These are phyloP conservation scores for Bimastos eiseni DNA, from an alignment of 2,888 invertebrate species.

Conservation along the genomic window DNA sequence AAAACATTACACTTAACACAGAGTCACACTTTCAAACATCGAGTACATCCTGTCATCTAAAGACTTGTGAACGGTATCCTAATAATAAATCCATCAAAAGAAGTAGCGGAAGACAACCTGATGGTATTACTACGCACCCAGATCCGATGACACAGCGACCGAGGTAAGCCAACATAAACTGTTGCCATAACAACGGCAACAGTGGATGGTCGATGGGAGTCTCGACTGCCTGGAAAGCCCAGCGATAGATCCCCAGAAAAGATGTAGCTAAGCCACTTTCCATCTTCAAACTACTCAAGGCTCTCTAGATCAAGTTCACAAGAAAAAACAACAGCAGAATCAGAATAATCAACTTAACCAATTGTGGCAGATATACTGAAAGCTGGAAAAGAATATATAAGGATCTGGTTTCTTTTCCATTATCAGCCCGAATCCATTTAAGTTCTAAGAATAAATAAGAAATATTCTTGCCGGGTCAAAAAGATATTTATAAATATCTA, in stretches of 20 bases:
- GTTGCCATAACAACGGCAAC: constrained; percentile 75
- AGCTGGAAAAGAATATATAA: neutral
- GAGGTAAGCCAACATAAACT: constrained; percentile 69
- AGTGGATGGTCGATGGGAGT: constrained; percentile 73
- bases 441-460: neutral
- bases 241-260: constrained; percentile 69
- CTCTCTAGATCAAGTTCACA: constrained; percentile 48
- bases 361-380: neutral
- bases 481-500: no score
- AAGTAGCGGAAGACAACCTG: neutral
- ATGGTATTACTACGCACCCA: constrained; percentile 23
- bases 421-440: neutral
- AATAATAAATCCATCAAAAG: neutral
- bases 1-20: neutral
- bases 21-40: neutral
- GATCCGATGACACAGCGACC: constrained; percentile 26
- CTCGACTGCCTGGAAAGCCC: constrained; percentile 75
- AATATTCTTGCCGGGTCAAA: neutral
- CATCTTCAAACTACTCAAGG: constrained; percentile 51
- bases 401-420: neutral
- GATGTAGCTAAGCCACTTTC: constrained; percentile 47
- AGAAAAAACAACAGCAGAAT: neutral
- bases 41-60: neutral
- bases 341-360: neutral
- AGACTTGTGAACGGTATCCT: neutral